Conservation (phyloP, 2,797 vertebrate genomes). For the Lutjanus argentimaculatus region DNA sequence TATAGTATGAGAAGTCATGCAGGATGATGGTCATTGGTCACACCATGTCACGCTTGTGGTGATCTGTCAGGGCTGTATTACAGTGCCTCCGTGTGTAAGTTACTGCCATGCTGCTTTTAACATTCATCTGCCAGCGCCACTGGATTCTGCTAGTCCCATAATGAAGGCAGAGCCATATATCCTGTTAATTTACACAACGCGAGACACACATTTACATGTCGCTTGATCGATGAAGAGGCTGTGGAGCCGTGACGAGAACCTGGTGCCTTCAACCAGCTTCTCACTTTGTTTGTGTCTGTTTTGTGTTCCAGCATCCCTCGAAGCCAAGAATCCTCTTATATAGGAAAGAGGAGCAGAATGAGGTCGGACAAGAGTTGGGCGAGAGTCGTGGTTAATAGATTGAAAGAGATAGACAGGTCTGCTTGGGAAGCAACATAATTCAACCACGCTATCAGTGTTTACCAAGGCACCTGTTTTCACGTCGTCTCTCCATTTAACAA, state of each 20-base stretch:
- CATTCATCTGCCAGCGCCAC: constrained; percentile 24
- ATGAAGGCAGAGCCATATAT: constrained; percentile 42
- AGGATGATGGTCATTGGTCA: constrained; percentile 40
- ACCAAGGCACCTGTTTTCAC: constrained; percentile 82
- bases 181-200: constrained; percentile 50
- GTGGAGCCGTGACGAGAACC: constrained; percentile 52
- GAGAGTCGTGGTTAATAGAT: constrained; percentile 77
- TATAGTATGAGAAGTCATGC: constrained; percentile 36
- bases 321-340: constrained; percentile 45
- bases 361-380: constrained; percentile 58
- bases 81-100: background rate
- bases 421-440: constrained; percentile 82
- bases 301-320: constrained; percentile 59
- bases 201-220: constrained; percentile 68
- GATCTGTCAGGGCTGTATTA: constrained; percentile 20
- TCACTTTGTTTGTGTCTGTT: constrained; percentile 69
- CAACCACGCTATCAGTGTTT: constrained; percentile 84
- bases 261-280: constrained; percentile 52
- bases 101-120: constrained; percentile 40
- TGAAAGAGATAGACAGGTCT: constrained; percentile 76
- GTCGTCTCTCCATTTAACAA: constrained; percentile 73
- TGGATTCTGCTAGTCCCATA: constrained; percentile 29
- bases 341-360: constrained; percentile 57
- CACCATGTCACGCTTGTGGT: constrained; percentile 25
- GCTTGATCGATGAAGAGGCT: constrained; percentile 68